Evolutionary conservation across 2,888 invertebrate genomes (phyloP).

Genomic region (Entomobrya proxima): DNA sequence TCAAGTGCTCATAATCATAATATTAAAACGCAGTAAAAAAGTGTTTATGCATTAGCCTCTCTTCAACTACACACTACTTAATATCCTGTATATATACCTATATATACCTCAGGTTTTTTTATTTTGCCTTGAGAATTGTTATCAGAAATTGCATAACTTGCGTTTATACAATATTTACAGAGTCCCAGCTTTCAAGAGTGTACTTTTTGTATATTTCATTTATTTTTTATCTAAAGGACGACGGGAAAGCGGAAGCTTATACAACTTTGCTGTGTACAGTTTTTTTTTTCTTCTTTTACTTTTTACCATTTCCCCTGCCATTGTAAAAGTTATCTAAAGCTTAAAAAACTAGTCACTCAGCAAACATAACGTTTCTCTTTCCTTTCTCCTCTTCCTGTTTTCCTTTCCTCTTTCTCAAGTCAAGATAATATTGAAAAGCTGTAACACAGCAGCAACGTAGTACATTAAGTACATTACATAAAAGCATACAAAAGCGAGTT

Average conservation of each 20-base stretch:
- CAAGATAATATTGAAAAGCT: no score
- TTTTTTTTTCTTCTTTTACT: background rate
- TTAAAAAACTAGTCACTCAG: no score
- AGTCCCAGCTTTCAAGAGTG: slow-evolving; percentile 1
- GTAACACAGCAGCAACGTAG: background rate
- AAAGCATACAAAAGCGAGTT: no score
- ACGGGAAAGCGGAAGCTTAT: background rate
- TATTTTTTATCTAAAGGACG: background rate
- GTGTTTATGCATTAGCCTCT: background rate
- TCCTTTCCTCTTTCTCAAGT: background rate
- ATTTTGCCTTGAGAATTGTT: background rate
- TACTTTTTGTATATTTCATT: no score
- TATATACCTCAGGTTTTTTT: background rate
- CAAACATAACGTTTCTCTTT: slow-evolving; percentile 30
- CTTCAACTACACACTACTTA: background rate
- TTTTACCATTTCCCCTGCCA: background rate
- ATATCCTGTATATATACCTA: background rate
- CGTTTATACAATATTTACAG: background rate
- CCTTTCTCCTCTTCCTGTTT: slow-evolving; percentile 51
- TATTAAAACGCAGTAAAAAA: background rate
- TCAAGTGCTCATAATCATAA: background rate
- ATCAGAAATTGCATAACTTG: background rate
- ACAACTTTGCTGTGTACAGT: slow-evolving; percentile 17
- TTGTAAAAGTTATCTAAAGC: no score
- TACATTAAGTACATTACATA: background rate